phyloP scores from a whole-genome alignment of 2,113 vertebrate species.

The Cyprinodon tularosa region DNA sequence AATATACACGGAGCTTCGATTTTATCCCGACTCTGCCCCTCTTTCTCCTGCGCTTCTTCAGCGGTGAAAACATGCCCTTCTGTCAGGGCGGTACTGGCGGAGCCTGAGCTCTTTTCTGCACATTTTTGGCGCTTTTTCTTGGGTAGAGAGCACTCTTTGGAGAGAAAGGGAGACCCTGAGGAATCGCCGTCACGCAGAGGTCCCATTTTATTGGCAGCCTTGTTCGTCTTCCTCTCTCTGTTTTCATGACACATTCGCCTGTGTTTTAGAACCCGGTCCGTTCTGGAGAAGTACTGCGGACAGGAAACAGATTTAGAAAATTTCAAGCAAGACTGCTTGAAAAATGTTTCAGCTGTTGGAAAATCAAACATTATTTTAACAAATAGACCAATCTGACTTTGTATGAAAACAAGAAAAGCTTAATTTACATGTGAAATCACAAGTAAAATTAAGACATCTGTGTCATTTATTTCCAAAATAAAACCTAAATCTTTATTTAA shows the following conservation, averaged over 20 bases:
- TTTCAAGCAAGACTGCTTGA: background rate
- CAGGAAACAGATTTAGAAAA: conserved; percentile 12
- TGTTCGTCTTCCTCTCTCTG: conserved; percentile 89
- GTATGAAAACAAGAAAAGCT: no score
- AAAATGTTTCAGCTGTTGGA: background rate
- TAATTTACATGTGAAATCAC: no score
- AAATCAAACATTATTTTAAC: background rate
- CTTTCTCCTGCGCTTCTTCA: conserved; percentile 80
- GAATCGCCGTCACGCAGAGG: conserved; percentile 84
- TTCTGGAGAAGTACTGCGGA: conserved; percentile 95
- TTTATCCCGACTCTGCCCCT: conserved; percentile 86
- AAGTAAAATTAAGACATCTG: no score
- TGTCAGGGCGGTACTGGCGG: conserved; percentile 44
- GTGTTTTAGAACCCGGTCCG: conserved; percentile 97
- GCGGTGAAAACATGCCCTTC: conserved; percentile 58
- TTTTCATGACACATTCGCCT: conserved; percentile 99
- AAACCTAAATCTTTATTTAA: no score
- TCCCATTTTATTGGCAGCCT: conserved; percentile 87
- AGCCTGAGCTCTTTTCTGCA: conserved; percentile 81
- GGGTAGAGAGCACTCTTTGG: conserved; percentile 91
- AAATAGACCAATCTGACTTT: no score
- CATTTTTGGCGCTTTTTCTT: conserved; percentile 96
- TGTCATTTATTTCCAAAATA: no score
- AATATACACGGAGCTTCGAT: conserved; percentile 90
- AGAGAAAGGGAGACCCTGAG: conserved; percentile 79